phyloP scores from a whole-genome alignment of 1,140 invertebrate genomes.

The Atta colombica region DNA sequence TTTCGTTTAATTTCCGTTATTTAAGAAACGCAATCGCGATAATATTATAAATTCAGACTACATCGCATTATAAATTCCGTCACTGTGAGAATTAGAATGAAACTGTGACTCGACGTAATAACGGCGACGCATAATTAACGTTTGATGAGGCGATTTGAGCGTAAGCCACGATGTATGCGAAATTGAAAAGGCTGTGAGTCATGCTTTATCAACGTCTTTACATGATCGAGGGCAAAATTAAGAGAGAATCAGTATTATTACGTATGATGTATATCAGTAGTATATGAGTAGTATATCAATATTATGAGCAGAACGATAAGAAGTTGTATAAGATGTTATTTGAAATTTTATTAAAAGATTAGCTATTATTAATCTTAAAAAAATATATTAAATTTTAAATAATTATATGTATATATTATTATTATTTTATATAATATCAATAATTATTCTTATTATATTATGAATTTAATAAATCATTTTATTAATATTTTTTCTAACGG shows the following conservation, averaged over 20 bases:
- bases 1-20: slow-evolving; percentile 26
- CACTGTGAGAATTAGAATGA: slow-evolving; percentile 19
- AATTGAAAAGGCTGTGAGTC: slow-evolving; percentile 22
- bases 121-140: slow-evolving; percentile 25
- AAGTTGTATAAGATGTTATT: slow-evolving; percentile 12
- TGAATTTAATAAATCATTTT: not conserved
- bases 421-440: not conserved
- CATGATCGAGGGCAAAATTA: slow-evolving; percentile 11
- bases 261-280: too few species aligned
- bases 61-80: not conserved
- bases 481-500: not conserved
- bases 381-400: not conserved
- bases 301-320: not conserved
- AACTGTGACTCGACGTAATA: not conserved
- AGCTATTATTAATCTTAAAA: not conserved
- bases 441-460: not conserved
- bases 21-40: not conserved
- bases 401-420: not conserved
- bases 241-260: not conserved
- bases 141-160: slow-evolving; percentile 24
- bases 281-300: too few species aligned
- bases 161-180: not conserved
- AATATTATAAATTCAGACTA: slow-evolving; percentile 17
- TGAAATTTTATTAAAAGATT: not conserved
- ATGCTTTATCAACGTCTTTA: slow-evolving; percentile 20